phyloP scores from a whole-genome alignment of 2,888 invertebrate species.

The Temnothorax ravouxi region DNA sequence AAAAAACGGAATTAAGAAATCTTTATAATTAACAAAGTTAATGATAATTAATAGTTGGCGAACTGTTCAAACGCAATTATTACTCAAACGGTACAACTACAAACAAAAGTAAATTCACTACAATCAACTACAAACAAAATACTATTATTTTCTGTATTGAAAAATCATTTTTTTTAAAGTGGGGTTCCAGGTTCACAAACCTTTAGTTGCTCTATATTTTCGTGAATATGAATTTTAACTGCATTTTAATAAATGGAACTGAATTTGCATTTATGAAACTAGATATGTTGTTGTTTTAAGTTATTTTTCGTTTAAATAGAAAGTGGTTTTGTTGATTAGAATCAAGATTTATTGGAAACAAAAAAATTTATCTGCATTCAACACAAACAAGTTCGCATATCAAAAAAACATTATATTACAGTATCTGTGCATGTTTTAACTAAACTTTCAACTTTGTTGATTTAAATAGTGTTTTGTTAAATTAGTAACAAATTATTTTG shows the following conservation, averaged over 20 bases:
- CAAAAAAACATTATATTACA: constrained; percentile 16
- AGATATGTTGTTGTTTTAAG: background rate
- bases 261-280: background rate
- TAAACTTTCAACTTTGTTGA: background rate
- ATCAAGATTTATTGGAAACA: background rate
- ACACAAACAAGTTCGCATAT: background rate
- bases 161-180: no score
- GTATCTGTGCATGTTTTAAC: background rate
- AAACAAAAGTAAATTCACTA: no score
- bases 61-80: no score
- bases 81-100: no score
- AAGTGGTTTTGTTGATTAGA: background rate
- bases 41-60: no score
- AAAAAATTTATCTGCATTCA: constrained; percentile 2
- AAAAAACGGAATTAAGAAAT: no score
- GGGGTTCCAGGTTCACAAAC: no score
- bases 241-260: background rate
- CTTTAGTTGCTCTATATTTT: background rate
- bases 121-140: no score
- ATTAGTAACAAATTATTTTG: background rate
- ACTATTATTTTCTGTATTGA: no score
- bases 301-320: background rate
- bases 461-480: constrained; percentile 1
- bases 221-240: constrained; percentile 21
- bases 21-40: no score